Evolutionary conservation across 2,888 invertebrate genomes (phyloP).

Genomic region (Eupithecia pulchellata): DNA sequence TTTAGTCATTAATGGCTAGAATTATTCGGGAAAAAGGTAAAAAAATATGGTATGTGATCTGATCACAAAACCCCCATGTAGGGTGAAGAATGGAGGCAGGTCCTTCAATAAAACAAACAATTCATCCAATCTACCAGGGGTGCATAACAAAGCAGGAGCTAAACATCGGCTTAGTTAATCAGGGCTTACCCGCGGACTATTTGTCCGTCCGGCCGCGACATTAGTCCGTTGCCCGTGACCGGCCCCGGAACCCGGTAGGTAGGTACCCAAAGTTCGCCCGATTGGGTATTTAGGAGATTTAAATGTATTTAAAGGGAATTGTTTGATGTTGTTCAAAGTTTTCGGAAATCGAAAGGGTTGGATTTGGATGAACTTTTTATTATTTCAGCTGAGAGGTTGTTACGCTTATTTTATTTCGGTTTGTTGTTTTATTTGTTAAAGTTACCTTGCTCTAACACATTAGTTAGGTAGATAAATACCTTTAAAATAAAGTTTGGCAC

Average conservation of each 20-base stretch:
- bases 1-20: not conserved
- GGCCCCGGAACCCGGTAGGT: slow-evolving; percentile 46
- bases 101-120: slow-evolving; percentile 31
- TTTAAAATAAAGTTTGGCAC: not conserved
- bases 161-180: slow-evolving; percentile 76
- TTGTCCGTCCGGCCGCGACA: slow-evolving; percentile 76
- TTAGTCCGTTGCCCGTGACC: slow-evolving; percentile 73
- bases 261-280: slow-evolving; percentile 45
- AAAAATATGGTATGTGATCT: not conserved
- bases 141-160: slow-evolving; percentile 75
- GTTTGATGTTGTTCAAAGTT: slow-evolving; percentile 46
- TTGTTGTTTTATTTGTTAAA: slow-evolving; percentile 6
- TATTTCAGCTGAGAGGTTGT: slow-evolving; percentile 24
- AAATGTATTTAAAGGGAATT: slow-evolving; percentile 47
- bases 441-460: not conserved
- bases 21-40: not conserved
- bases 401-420: slow-evolving; percentile 19
- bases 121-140: slow-evolving; percentile 64
- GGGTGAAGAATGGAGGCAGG: not conserved
- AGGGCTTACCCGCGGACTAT: slow-evolving; percentile 75
- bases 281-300: slow-evolving; percentile 50
- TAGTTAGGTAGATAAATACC: not conserved
- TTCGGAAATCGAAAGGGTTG: slow-evolving; percentile 40
- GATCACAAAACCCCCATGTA: not conserved
- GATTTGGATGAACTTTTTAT: slow-evolving; percentile 39